Conservation (phyloP, 2,113 vertebrate species). For the Aptenodytes forsteri region DNA sequence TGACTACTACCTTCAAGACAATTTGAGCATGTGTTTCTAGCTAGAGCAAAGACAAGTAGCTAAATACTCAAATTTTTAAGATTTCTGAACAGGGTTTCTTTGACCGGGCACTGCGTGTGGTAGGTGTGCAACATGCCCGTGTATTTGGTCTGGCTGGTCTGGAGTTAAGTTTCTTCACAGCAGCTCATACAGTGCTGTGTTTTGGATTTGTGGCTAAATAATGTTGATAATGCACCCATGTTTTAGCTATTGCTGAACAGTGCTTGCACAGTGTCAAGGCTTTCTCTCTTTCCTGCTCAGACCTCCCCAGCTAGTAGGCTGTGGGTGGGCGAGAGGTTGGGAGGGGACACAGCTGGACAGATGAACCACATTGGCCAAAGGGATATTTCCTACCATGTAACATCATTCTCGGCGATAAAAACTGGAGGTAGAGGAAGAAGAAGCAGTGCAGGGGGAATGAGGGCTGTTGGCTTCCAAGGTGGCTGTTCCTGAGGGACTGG, state of each 20-base stretch:
- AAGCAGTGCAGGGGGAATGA: rapidly evolving
- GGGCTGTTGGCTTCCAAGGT: not conserved
- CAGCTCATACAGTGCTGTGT: not conserved
- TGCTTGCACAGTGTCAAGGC: not conserved
- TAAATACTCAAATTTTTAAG: not conserved
- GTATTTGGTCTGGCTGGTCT: not conserved
- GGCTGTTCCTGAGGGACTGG: not conserved
- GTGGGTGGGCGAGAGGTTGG: not conserved
- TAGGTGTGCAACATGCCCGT: not conserved
- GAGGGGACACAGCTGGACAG: not conserved
- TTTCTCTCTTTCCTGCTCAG: not conserved
- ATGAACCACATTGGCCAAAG: not conserved
- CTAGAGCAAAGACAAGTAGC: not conserved
- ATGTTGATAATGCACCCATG: not conserved
- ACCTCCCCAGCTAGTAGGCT: not conserved
- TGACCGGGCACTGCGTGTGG: not conserved
- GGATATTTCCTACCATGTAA: not conserved
- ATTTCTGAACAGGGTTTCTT: not conserved
- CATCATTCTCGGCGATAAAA: not conserved
- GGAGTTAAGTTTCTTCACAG: not conserved
- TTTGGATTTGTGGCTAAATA: not conserved
- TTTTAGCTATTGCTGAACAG: not conserved
- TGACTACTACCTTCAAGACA: not conserved
- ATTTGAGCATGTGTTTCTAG: not conserved
- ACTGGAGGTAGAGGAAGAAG: not conserved